Evolutionary conservation across 2,113 vertebrate genomes (phyloP).

Genomic region (Kobus ellipsiprymnus): DNA sequence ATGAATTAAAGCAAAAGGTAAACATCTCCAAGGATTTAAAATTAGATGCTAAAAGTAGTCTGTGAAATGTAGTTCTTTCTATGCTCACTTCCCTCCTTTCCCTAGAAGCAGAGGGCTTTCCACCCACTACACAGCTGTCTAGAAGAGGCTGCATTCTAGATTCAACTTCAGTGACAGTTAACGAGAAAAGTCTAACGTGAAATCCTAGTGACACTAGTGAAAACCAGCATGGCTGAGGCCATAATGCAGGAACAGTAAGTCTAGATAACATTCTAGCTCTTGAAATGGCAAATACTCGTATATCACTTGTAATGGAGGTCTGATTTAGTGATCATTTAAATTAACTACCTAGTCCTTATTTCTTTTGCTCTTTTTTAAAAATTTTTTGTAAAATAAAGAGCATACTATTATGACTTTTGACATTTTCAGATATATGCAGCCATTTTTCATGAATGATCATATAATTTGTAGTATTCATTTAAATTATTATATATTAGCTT

Average conservation of each 20-base stretch:
- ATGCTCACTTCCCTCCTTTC: neutral
- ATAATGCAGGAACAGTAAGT: neutral
- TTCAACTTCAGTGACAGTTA: neutral
- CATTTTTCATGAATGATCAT: neutral
- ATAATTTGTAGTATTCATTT: neutral
- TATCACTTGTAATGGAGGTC: neutral
- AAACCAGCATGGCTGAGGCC: neutral
- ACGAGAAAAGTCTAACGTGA: too few species aligned
- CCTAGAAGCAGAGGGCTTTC: neutral
- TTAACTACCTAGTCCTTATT: neutral
- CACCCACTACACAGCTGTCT: neutral
- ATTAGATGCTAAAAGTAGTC: neutral
- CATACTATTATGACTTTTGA: neutral
- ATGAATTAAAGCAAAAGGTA: neutral
- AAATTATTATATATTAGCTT: neutral
- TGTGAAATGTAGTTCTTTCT: neutral
- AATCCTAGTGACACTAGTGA: neutral
- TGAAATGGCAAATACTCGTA: neutral
- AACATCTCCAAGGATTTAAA: neutral
- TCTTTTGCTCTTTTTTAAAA: neutral
- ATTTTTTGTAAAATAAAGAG: neutral
- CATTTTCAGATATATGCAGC: neutral
- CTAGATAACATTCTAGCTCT: neutral
- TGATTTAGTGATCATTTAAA: neutral
- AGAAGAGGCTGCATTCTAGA: neutral